Base-by-base conservation (phyloP, 2,113 vertebrate species). In the Sceloporus tristichus region DNA sequence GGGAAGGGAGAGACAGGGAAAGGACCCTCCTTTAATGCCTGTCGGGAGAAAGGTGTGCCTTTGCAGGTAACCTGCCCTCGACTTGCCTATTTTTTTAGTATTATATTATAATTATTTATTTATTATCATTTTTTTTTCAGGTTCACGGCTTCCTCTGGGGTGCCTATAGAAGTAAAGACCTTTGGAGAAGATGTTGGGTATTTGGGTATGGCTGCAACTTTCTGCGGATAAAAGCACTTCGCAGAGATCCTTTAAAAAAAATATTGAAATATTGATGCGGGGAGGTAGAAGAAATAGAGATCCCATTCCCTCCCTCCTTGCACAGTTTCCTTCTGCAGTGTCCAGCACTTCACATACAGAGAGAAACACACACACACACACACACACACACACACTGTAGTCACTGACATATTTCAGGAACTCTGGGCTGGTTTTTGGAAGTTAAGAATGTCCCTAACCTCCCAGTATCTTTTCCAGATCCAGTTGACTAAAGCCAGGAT, bases 401-500 rank as follows among this genome's bases (percentile, higher is more conserved):
- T 18, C 80, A 70, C 76, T 2, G 21, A 77, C 70, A 80, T 18
- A 73, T 80, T 90, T n/a, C 86, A 92, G 91, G 88, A 88, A 86
- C 78, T 92, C 70, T 84, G 83, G 74, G 79, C 70, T 4, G 21
- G 81, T 25, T 82, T 89, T 82, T 89, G 18, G 87, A 79, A 54
- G 79, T 80, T 14, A 77, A 80, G 87, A 89, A 89, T 79, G 87
- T 77, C 81, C 54, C 84, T 85, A 90, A 0, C 65, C 56, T 3
- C 14, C 83, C 78, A 65, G 65, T 71, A 54, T 87, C 84, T 88
- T 74, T 78, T 89, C 85, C 91, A 90, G 91, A 84, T 85, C 80
- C 2, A 56, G 82, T 88, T 75, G n/a, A 79, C 85, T 27, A 53
- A 48, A 90, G 85, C 79, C 87, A 25, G 53, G 40, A 75, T 84